Percentiles rank a stretch among this genome's conserved stretches.
phyloP scores from a whole-genome alignment of 1,140 invertebrate genomes.

The Bilobella aurantiaca region DNA sequence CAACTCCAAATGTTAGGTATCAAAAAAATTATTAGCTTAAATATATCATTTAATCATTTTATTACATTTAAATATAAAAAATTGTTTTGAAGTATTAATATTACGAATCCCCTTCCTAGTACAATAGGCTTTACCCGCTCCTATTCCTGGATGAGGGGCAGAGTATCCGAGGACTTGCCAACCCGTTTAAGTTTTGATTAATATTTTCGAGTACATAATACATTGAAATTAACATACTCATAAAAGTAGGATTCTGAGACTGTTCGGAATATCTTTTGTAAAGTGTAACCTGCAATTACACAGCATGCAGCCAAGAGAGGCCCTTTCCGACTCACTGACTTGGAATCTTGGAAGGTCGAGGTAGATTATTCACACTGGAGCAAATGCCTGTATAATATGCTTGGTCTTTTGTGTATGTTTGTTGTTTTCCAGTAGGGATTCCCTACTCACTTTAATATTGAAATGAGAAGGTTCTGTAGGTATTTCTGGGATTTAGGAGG shows the following conservation, averaged over 20 bases:
- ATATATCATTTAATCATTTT: too few species aligned
- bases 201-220: background rate
- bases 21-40: too few species aligned
- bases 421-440: background rate
- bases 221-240: background rate
- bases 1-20: too few species aligned
- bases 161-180: background rate
- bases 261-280: background rate
- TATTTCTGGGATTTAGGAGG: background rate
- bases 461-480: background rate
- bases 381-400: background rate
- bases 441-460: background rate
- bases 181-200: background rate
- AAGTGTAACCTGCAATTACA: slow-evolving; percentile 11
- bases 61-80: too few species aligned
- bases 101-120: too few species aligned
- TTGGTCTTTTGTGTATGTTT: background rate
- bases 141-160: background rate
- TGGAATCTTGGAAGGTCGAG: too few species aligned
- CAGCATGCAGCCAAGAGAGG: slow-evolving; percentile 8
- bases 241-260: background rate
- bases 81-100: too few species aligned
- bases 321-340: too few species aligned
- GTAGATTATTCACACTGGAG: too few species aligned
- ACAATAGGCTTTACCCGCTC: background rate